Conservation (phyloP, 2,888 invertebrate species). For the Nymphalis c-album region DNA sequence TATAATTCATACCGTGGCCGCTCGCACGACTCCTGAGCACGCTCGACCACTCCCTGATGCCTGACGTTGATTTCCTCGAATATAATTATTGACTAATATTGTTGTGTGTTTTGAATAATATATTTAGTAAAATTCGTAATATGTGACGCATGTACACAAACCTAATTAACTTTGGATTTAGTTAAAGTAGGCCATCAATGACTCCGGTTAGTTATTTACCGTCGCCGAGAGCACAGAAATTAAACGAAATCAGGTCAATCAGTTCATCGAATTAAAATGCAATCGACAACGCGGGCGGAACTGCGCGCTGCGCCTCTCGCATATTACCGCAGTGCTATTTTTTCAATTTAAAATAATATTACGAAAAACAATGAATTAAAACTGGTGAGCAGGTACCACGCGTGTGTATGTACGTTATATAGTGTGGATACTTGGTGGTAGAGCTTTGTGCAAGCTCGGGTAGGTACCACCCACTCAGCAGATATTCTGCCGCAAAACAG, state of each 20-base stretch:
- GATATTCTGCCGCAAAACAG: no score
- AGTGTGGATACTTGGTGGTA: no score
- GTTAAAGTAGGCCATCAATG: not conserved
- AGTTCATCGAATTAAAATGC: slow-evolving; percentile 11
- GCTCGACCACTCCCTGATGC: slow-evolving; percentile 85
- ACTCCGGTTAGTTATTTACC: not conserved
- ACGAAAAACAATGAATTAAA: not conserved
- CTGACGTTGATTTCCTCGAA: slow-evolving; percentile 60
- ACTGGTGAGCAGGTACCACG: not conserved
- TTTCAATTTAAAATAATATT: not conserved
- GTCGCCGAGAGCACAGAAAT: slow-evolving; percentile 1
- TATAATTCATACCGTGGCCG: slow-evolving; percentile 83
- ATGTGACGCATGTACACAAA: no score
- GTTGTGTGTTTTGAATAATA: no score
- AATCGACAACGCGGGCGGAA: slow-evolving; percentile 2
- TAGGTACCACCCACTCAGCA: no score
- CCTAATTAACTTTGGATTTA: not conserved
- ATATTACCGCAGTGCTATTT: not conserved
- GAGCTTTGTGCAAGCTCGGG: no score
- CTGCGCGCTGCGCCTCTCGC: not conserved
- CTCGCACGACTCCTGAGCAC: slow-evolving; percentile 81
- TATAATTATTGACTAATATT: not conserved
- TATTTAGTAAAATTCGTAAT: no score
- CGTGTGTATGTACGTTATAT: no score
- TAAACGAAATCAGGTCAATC: slow-evolving; percentile 13